Evolutionary conservation across 1,140 invertebrate genomes (phyloP).

Genomic region (Pogonomyrmex barbatus): DNA sequence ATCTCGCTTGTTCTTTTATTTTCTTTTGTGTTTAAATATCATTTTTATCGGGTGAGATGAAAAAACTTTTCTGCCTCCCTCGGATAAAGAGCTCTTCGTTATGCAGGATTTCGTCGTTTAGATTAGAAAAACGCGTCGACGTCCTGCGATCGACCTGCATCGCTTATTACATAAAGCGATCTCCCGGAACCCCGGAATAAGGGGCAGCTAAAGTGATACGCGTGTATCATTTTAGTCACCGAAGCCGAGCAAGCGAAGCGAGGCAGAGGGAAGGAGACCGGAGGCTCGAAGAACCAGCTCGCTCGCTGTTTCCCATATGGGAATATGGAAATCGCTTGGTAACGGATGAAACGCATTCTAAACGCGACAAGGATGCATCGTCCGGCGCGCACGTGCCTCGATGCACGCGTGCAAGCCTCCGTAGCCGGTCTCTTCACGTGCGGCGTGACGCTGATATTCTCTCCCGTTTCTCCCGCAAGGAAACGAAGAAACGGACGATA

Average conservation of each 20-base stretch:
- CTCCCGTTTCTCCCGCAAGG: not conserved
- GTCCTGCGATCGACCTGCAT: not conserved
- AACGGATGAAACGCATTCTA: constrained; percentile 61
- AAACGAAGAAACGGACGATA: not conserved
- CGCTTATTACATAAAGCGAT: constrained; percentile 41
- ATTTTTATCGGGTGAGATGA: not conserved
- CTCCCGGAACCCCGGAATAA: constrained; percentile 43
- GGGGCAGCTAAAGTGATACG: constrained; percentile 17
- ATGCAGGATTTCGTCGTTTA: not conserved
- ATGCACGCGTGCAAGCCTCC: constrained; percentile 30
- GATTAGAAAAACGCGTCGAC: constrained; percentile 37
- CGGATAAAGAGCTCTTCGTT: not conserved
- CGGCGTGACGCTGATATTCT: not conserved
- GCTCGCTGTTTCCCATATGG: constrained; percentile 51
- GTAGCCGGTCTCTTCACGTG: constrained; percentile 11
- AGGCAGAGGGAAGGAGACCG: not conserved
- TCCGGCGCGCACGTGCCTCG: constrained; percentile 46
- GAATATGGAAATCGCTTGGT: constrained; percentile 57
- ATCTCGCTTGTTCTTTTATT: not conserved
- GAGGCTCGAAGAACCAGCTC: constrained; percentile 47
- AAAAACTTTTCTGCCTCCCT: not conserved
- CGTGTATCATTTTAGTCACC: constrained; percentile 15
- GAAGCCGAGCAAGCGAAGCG: constrained; percentile 19
- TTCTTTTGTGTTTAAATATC: not conserved
- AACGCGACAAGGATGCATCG: constrained; percentile 61